A percentile compares a stretch with the other conserved stretches of the same genome.
Conservation (phyloP, 2,113 vertebrate species). For the Tiliqua scincoides region DNA sequence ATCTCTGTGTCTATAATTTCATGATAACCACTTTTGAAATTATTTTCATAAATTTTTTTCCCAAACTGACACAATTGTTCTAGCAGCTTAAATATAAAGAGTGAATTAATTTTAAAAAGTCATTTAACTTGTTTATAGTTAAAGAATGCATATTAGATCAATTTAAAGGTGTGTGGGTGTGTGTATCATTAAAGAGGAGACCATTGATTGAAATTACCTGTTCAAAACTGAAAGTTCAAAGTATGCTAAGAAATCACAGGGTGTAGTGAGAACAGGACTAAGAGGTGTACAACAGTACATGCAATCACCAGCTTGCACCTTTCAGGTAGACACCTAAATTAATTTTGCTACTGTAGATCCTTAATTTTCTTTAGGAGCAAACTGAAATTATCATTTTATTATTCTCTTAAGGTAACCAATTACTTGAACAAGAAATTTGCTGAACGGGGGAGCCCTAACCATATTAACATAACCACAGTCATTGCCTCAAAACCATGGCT, state of each 20-base stretch:
- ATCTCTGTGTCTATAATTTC: neutral
- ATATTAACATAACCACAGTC: slow-evolving; percentile 73
- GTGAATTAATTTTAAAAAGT: neutral
- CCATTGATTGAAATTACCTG: neutral
- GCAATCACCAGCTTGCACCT: neutral
- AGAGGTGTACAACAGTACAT: neutral
- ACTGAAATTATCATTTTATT: neutral
- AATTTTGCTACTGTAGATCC: neutral
- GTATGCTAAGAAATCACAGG: neutral
- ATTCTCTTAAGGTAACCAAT: slow-evolving; percentile 32
- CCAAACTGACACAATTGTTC: neutral
- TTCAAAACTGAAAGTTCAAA: neutral
- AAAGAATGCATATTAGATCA: too few relatives aligned
- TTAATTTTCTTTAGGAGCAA: neutral
- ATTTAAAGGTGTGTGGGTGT: too few relatives aligned
- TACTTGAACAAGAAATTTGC: slow-evolving; percentile 77
- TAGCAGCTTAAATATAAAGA: neutral
- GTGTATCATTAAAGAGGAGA: too few relatives aligned
- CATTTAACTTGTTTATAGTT: neutral
- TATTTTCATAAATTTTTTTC: too few relatives aligned
- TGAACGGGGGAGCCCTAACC: slow-evolving; percentile 80
- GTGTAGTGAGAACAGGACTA: neutral
- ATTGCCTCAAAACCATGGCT: slow-evolving; percentile 78
- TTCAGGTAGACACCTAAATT: neutral
- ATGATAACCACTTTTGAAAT: neutral